A percentile compares a stretch with the other conserved stretches of the same genome.
Conservation (phyloP, 2,797 vertebrate genomes). For the Silurus lanzhouensis region DNA sequence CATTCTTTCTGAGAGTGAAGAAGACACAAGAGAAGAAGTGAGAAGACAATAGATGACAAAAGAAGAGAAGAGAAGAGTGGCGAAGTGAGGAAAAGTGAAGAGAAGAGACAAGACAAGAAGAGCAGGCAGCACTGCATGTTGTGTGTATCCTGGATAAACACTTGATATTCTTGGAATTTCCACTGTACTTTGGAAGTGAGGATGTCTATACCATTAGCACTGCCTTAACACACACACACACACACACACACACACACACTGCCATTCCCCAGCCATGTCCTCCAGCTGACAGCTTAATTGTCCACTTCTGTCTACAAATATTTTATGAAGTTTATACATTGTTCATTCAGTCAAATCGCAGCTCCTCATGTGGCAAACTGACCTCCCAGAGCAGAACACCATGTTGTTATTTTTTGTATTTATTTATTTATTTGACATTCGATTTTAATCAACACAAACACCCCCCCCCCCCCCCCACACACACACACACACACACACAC, state of each 20-base stretch:
- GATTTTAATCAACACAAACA: too few relatives aligned
- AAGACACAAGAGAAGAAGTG: too few relatives aligned
- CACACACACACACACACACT: neutral
- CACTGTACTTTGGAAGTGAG: neutral
- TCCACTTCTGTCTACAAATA: constrained; percentile 8
- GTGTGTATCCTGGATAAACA: neutral
- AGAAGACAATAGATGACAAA: too few relatives aligned
- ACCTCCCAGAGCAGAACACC: neutral
- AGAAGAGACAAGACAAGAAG: too few relatives aligned
- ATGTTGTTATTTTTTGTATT: neutral
- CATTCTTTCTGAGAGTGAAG: neutral
- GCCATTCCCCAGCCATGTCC: neutral
- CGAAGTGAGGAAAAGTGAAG: too few relatives aligned
- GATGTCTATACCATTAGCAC: neutral
- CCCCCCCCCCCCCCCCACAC: too few relatives aligned
- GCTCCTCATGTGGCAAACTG: neutral
- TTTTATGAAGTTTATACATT: constrained; percentile 21
- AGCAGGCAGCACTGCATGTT: neutral
- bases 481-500: too few relatives aligned
- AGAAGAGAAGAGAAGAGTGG: too few relatives aligned
- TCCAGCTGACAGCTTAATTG: constrained; percentile 4
- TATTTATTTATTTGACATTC: too few relatives aligned
- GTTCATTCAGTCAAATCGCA: constrained; percentile 10
- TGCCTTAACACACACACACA: neutral
- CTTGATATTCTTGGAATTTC: constrained; percentile 39